These are phyloP conservation scores for Heliconius ethilla DNA, from an alignment of 2,888 invertebrate species.

Conservation along the genomic window DNA sequence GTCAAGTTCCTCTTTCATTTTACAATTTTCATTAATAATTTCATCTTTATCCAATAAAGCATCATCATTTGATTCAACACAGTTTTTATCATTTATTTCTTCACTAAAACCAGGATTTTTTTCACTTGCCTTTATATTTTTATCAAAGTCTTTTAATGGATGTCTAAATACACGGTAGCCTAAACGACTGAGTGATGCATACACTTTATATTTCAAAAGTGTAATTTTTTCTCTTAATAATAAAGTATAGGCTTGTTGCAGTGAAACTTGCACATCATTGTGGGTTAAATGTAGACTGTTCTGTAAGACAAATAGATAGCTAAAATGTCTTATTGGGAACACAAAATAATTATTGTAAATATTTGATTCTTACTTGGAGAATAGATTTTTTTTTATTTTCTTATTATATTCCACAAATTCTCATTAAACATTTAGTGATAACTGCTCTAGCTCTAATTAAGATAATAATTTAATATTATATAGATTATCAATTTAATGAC, in stretches of 20 bases:
- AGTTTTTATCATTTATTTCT: background rate
- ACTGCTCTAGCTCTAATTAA: background rate
- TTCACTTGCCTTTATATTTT: background rate
- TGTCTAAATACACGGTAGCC: slow-evolving; percentile 82
- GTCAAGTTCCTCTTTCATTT: background rate
- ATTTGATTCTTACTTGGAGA: background rate
- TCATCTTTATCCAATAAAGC: background rate
- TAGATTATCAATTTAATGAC: background rate
- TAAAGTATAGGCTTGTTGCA: slow-evolving; percentile 85
- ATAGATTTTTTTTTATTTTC: background rate
- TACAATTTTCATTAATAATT: background rate
- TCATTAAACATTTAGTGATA: background rate
- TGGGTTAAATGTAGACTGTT: slow-evolving; percentile 83
- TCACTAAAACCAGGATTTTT: background rate
- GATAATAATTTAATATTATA: background rate
- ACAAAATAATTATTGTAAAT: background rate
- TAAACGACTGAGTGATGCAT: slow-evolving; percentile 79
- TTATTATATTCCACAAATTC: background rate
- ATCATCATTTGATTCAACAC: background rate
- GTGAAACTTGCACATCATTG: slow-evolving; percentile 81
- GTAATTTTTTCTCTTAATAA: slow-evolving; percentile 66
- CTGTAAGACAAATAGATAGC: slow-evolving; percentile 65
- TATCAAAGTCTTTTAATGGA: slow-evolving; percentile 21
- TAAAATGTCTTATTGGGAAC: background rate
- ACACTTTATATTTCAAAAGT: slow-evolving; percentile 81